These are phyloP conservation scores for Drosophila subobscura DNA, from an alignment of 1,140 invertebrate species.

Conservation along the genomic window DNA sequence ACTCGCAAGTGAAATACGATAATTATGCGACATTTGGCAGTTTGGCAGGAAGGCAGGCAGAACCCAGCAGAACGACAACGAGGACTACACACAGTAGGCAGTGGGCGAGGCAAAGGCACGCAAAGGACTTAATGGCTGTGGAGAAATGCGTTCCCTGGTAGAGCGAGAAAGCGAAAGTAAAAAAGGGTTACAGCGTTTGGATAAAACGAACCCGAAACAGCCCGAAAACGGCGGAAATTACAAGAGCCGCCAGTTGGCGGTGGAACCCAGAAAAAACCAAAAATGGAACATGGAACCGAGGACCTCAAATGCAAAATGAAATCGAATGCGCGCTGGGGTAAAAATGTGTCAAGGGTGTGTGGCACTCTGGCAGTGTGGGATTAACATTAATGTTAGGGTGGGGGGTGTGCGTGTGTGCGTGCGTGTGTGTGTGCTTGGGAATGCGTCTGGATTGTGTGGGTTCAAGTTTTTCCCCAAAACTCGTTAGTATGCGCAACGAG, in stretches of 20 bases:
- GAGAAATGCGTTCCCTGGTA: slow-evolving; percentile 26
- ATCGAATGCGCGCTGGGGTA: slow-evolving; percentile 60
- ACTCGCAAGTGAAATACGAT: slow-evolving; percentile 70
- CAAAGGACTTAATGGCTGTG: slow-evolving; percentile 66
- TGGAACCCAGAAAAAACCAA: slow-evolving; percentile 36
- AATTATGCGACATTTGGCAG: slow-evolving; percentile 81
- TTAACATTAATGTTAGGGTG: slow-evolving; percentile 57
- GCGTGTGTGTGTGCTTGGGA: slow-evolving; percentile 29
- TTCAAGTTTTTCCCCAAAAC: slow-evolving; percentile 61
- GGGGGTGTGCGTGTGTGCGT: background rate
- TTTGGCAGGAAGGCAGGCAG: slow-evolving; percentile 61
- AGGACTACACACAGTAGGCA: no score
- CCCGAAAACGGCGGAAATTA: slow-evolving; percentile 65
- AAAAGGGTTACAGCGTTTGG: slow-evolving; percentile 52
- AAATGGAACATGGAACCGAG: slow-evolving; percentile 28
- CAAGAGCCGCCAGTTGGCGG: slow-evolving; percentile 75
- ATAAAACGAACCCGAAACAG: slow-evolving; percentile 20
- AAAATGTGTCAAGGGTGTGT: slow-evolving; percentile 55
- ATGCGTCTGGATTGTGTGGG: slow-evolving; percentile 35
- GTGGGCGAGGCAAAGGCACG: slow-evolving; percentile 25
- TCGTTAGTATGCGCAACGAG: slow-evolving; percentile 79
- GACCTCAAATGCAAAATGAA: slow-evolving; percentile 75
- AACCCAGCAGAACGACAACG: slow-evolving; percentile 22
- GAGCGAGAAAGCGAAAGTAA: slow-evolving; percentile 61
- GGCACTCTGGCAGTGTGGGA: slow-evolving; percentile 8